phyloP scores from a whole-genome alignment of 64 coral and sea anemone species.

The Pachyseris speciosa region DNA sequence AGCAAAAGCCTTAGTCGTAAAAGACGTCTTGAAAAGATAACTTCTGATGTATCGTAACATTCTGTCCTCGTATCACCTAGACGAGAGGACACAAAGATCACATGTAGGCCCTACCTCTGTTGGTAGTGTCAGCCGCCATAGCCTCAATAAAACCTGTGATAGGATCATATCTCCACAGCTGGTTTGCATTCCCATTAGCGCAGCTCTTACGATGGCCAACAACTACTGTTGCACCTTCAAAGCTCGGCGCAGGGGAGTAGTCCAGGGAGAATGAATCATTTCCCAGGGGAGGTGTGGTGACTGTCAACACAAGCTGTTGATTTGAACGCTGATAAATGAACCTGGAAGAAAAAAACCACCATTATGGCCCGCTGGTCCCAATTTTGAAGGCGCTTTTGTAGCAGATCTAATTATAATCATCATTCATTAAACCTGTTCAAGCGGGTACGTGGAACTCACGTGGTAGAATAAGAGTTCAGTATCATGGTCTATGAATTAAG shows the following conservation, averaged over 20 bases:
- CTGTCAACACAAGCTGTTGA: slow-evolving; percentile 83
- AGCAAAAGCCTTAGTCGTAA: too few species aligned
- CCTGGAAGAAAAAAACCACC: slow-evolving; percentile 10
- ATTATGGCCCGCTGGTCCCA: too few species aligned
- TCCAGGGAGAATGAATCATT: slow-evolving; percentile 75
- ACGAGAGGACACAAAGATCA: not conserved
- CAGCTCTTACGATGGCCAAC: slow-evolving; percentile 75
- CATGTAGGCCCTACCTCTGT: slow-evolving; percentile 65
- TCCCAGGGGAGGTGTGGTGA: slow-evolving; percentile 78
- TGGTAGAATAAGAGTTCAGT: too few species aligned
- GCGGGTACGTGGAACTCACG: too few species aligned
- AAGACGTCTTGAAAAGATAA: too few species aligned
- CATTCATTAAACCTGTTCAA: too few species aligned
- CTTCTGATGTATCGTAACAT: too few species aligned
- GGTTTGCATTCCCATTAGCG: slow-evolving; percentile 87
- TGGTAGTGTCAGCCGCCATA: slow-evolving; percentile 83
- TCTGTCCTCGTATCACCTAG: too few species aligned
- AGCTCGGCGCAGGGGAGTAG: slow-evolving; percentile 51
- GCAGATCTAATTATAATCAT: too few species aligned
- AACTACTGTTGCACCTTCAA: slow-evolving; percentile 78
- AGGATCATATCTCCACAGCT: slow-evolving; percentile 87
- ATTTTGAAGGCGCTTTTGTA: too few species aligned
- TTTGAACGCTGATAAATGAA: slow-evolving; percentile 81
- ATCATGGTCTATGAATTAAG: too few species aligned
- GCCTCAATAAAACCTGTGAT: slow-evolving; percentile 88